phyloP scores from a whole-genome alignment of 2,113 vertebrate genomes.

The Upupa epops region DNA sequence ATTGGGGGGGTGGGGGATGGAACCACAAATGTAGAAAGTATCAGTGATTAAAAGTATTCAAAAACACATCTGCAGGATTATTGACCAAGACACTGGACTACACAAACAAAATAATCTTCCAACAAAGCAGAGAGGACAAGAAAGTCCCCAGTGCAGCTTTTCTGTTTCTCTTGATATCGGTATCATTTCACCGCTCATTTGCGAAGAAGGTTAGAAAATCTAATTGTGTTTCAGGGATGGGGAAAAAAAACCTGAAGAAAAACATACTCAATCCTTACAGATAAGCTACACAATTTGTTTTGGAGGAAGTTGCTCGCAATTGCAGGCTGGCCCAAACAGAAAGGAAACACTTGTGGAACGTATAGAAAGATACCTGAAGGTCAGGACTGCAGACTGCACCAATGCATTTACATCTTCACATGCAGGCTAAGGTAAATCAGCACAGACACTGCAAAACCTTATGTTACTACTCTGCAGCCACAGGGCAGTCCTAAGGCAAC shows the following conservation, averaged over 20 bases:
- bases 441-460: not conserved
- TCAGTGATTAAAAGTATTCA: not conserved
- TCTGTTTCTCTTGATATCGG: not conserved
- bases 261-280: not conserved
- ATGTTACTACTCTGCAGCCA: not conserved
- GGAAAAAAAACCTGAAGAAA: not conserved
- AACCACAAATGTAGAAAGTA: not conserved
- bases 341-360: not conserved
- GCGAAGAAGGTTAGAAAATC: not conserved
- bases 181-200: not conserved
- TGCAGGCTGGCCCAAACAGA: not conserved
- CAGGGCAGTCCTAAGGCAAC: not conserved
- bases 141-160: not conserved
- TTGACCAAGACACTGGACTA: not conserved
- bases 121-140: not conserved
- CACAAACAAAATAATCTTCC: not conserved
- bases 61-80: not conserved
- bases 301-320: not conserved
- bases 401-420: not conserved
- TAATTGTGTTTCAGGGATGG: not conserved
- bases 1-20: not conserved
- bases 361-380: not conserved
- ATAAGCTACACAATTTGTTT: not conserved
- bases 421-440: not conserved
- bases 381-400: not conserved